phyloP scores from a whole-genome alignment of 2,888 invertebrate genomes.

The Hypena proboscidalis region DNA sequence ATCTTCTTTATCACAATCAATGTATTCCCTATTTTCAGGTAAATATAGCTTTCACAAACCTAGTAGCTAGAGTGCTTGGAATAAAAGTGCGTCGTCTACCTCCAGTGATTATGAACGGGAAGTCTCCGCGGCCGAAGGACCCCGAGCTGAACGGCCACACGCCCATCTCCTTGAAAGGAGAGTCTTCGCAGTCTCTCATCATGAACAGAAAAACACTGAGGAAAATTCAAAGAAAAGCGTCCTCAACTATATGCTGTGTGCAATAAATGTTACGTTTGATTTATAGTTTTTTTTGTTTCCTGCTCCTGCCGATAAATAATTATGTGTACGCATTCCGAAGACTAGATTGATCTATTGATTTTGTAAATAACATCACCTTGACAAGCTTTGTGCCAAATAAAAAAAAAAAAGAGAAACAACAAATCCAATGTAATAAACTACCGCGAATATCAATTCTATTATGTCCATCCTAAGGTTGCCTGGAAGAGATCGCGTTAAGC shows the following conservation, averaged over 20 bases:
- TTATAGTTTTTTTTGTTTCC: background rate
- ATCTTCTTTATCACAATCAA: no score
- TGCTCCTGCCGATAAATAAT: no score
- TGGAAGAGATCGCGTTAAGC: no score
- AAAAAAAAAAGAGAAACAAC: no score
- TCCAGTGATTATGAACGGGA: constrained; percentile 42
- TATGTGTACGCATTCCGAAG: no score
- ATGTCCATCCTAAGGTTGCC: no score
- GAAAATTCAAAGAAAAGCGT: constrained; percentile 66
- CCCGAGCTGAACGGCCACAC: constrained; percentile 37
- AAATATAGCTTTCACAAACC: constrained; percentile 86
- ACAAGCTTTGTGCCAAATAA: no score
- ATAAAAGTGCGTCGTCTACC: constrained; percentile 52
- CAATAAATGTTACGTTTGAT: constrained; percentile 65
- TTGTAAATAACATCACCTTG: no score
- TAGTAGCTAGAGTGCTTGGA: constrained; percentile 81
- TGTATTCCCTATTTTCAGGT: no score
- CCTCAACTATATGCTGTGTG: constrained; percentile 82
- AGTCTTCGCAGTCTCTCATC: constrained; percentile 63
- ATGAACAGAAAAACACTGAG: constrained; percentile 75
- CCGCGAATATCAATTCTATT: no score
- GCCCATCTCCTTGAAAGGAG: constrained; percentile 31
- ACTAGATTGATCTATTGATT: no score
- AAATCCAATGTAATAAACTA: no score
- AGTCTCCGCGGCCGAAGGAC: constrained; percentile 39